A percentile compares a stretch with the other conserved stretches of the same genome.
Conservation (phyloP, 2,113 vertebrate genomes). For the Heterochromis multidens region DNA sequence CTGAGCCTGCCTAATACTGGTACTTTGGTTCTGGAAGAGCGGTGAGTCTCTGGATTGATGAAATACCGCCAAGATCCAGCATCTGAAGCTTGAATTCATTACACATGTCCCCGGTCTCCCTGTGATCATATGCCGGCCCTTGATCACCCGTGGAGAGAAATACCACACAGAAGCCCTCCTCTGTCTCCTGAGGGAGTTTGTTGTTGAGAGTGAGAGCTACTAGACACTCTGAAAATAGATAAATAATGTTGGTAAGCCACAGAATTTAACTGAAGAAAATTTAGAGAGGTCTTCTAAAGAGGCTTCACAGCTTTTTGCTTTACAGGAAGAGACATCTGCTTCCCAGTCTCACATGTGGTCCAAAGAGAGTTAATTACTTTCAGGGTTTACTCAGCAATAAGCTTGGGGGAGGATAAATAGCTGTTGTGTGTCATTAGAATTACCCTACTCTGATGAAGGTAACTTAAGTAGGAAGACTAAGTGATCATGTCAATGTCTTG, state of each 20-base stretch:
- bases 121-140: conserved; percentile 25
- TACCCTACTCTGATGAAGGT: background rate
- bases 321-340: conserved; percentile 21
- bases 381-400: conserved; percentile 1
- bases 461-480: background rate
- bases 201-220: conserved; percentile 22
- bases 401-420: conserved; percentile 7
- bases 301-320: conserved; percentile 9
- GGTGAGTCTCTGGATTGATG: conserved; percentile 43
- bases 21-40: conserved; percentile 52
- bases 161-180: conserved; percentile 43
- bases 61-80: conserved; percentile 45
- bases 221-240: conserved; percentile 43
- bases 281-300: conserved; percentile 1
- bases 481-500: background rate
- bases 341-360: conserved; percentile 12
- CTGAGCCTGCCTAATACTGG: conserved; percentile 54
- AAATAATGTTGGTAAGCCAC: conserved; percentile 46
- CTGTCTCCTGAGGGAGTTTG: conserved; percentile 8
- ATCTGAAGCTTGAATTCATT: conserved; percentile 55
- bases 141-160: conserved; percentile 38
- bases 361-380: background rate
- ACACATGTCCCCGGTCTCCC: conserved; percentile 33
- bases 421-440: conserved; percentile 29
- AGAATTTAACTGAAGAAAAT: conserved; percentile 14